phyloP scores from a whole-genome alignment of 2,113 vertebrate species.

The Erinaceus europaeus region DNA sequence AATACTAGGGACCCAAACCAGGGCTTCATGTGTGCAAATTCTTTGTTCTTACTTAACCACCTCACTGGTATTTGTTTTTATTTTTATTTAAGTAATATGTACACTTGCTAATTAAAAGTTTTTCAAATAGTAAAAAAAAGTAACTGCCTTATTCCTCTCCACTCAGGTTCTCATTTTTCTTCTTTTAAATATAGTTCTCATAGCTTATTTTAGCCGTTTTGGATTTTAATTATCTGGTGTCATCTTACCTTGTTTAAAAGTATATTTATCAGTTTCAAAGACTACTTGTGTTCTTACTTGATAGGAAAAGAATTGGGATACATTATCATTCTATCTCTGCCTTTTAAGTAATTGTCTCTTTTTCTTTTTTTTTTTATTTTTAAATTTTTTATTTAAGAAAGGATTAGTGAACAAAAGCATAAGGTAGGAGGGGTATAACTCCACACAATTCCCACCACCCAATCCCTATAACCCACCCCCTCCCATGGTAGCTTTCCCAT shows the following conservation, averaged over 20 bases:
- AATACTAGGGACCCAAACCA: too few species aligned
- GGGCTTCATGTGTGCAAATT: too few species aligned
- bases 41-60: too few species aligned
- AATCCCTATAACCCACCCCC: too few species aligned
- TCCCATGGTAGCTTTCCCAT: too few species aligned
- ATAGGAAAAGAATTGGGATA: background rate
- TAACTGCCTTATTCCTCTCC: background rate
- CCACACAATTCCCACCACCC: too few species aligned
- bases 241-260: background rate
- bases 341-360: conserved; percentile 17
- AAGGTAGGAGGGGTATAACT: too few species aligned
- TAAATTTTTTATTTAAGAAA: too few species aligned
- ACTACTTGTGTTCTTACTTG: background rate
- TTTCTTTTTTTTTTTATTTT: background rate
- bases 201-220: background rate
- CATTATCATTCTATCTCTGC: background rate
- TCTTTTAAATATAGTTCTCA: background rate
- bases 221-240: conserved; percentile 4
- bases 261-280: conserved; percentile 1
- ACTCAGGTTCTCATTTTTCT: background rate
- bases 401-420: too few species aligned
- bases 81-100: background rate
- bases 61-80: too few species aligned
- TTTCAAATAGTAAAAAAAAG: background rate
- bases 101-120: background rate